Conservation (phyloP, 2,888 invertebrate species). For the Mythimna loreyi region DNA sequence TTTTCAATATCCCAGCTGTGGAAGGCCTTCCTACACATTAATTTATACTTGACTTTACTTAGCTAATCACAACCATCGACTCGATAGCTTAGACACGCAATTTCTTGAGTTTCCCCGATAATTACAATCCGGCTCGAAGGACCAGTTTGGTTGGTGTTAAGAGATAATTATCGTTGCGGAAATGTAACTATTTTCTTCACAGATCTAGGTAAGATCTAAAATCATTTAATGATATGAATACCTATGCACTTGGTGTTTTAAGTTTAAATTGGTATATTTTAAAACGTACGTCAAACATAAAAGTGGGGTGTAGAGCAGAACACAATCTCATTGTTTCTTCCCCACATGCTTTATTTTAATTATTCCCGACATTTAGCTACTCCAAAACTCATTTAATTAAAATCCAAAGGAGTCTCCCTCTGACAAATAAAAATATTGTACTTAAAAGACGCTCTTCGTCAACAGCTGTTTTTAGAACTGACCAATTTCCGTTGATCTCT, state of each 20-base stretch:
- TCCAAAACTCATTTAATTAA: slow-evolving; percentile 60
- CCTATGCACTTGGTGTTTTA: background rate
- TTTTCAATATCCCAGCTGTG: slow-evolving; percentile 12
- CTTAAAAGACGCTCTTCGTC: slow-evolving; percentile 79
- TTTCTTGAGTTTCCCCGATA: slow-evolving; percentile 54
- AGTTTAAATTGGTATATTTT: background rate
- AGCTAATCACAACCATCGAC: slow-evolving; percentile 26
- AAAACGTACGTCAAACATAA: background rate
- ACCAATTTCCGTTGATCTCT: slow-evolving; percentile 72
- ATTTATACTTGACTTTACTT: slow-evolving; percentile 20
- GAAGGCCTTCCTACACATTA: background rate
- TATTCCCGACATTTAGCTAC: slow-evolving; percentile 38
- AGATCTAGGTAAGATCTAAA: slow-evolving; percentile 31
- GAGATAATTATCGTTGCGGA: slow-evolving; percentile 50
- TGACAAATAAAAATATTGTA: slow-evolving; percentile 71
- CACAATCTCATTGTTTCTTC: slow-evolving; percentile 28
- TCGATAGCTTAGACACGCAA: slow-evolving; percentile 27
- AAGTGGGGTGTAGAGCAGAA: background rate
- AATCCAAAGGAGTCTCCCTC: slow-evolving; percentile 64
- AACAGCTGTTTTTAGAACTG: slow-evolving; percentile 87
- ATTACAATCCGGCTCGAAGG: slow-evolving; percentile 62
- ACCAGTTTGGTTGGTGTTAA: slow-evolving; percentile 53
- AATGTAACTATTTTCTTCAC: slow-evolving; percentile 51
- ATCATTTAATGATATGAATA: slow-evolving; percentile 5
- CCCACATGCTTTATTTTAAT: slow-evolving; percentile 41